phyloP scores from a whole-genome alignment of 2,888 invertebrate species.

The Copidosoma aretas region DNA sequence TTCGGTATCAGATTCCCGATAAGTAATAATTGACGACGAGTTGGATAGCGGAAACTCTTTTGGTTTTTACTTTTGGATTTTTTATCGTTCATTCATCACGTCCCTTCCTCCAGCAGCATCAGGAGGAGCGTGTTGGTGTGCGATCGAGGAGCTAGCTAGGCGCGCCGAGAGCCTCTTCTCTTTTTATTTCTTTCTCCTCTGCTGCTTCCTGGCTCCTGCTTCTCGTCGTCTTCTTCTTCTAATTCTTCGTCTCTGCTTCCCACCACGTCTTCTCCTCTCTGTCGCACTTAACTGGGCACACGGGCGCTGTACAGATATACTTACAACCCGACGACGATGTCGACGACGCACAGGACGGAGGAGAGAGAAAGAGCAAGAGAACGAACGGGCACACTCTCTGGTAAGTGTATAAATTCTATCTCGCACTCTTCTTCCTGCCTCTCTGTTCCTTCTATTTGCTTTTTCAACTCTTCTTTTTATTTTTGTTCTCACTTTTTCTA shows the following conservation, averaged over 20 bases:
- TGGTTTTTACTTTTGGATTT: too few species aligned
- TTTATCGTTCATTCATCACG: too few species aligned
- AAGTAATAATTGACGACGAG: too few species aligned
- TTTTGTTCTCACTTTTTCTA: too few species aligned
- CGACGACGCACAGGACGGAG: background rate
- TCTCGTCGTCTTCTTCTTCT: slow-evolving; percentile 14
- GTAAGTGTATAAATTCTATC: background rate
- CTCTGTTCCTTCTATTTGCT: background rate
- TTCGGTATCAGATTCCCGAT: too few species aligned
- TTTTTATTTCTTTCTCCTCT: background rate
- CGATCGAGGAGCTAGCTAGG: too few species aligned
- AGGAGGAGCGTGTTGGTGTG: background rate
- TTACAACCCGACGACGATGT: background rate
- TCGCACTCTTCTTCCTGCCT: background rate
- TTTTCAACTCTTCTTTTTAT: background rate
- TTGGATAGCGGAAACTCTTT: too few species aligned
- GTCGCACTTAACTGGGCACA: slow-evolving; percentile 8
- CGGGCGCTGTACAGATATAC: background rate
- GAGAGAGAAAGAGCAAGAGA: background rate
- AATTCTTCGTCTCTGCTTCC: slow-evolving; percentile 19
- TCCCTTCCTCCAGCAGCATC: background rate
- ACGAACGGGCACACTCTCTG: background rate
- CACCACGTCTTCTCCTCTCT: slow-evolving; percentile 10
- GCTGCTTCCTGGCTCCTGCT: background rate
- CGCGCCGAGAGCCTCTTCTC: slow-evolving; percentile 12